Evolutionary conservation across 2,797 vertebrate genomes (phyloP).

Genomic region (Sibirionetta formosa): DNA sequence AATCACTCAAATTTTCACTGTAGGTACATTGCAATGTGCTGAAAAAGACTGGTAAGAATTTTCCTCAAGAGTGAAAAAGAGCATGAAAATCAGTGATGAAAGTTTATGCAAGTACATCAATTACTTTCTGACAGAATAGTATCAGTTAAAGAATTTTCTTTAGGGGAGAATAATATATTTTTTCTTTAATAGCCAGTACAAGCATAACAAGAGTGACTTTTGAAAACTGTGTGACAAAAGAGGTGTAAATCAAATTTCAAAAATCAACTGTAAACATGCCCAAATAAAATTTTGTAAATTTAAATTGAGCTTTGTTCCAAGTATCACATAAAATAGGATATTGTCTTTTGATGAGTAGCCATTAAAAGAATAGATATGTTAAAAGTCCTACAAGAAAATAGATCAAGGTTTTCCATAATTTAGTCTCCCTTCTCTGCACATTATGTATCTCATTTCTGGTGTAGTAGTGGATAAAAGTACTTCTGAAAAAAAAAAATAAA

Average conservation of each 20-base stretch:
- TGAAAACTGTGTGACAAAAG: not conserved
- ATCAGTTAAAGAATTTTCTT: not conserved
- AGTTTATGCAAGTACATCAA: not conserved
- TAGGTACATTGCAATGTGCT: not conserved
- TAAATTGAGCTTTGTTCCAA: not conserved
- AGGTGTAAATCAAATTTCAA: not conserved
- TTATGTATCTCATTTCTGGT: not conserved
- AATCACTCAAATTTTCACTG: not conserved
- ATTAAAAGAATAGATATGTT: not conserved
- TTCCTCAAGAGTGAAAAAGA: not conserved
- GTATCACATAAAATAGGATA: not conserved
- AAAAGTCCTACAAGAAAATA: not conserved
- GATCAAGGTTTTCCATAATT: not conserved
- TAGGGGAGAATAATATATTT: not conserved
- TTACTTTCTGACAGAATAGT: not conserved
- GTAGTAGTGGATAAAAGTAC: not conserved
- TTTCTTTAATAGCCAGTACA: not conserved
- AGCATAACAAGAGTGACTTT: not conserved
- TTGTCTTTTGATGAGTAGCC: not conserved
- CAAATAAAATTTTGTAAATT: not conserved
- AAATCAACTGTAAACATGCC: not conserved
- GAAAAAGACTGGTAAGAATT: not conserved
- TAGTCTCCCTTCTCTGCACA: not conserved
- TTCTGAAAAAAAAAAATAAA: not conserved
- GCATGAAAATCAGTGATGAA: not conserved